Base-by-base conservation (phyloP, 2,113 vertebrate genomes). In the Perognathus longimembris region DNA sequence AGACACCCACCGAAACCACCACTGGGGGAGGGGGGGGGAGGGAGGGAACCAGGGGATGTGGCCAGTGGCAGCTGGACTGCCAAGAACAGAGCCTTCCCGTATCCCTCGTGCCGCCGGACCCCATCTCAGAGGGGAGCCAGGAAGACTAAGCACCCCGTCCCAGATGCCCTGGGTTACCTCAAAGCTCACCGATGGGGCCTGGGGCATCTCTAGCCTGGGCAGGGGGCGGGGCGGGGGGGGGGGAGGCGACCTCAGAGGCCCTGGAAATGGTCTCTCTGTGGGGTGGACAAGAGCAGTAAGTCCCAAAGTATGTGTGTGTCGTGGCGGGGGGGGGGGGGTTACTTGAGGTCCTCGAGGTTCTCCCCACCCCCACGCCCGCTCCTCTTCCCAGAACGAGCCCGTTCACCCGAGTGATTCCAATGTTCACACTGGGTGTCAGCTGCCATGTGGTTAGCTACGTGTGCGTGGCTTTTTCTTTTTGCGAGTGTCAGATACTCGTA, bases 401-500 rank as follows among this genome's bases (percentile, higher is more conserved):
- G 63, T 61, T 50, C 78, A 57, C 61, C 11, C 6, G n/a, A 79
- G 66, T 18, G 34, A 79, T 78, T 90, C 90, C 90, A 88, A 50
- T 82, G 90, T 93, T 91, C 95, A 88, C 85, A 85, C 42, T 38
- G 11, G 78, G 85, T 42, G 74, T 95, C 82, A 85, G 78, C 61
- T 76, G 66, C 85, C 92, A 32, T 82, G 42, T 21, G 75, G 90
- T 95, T 88, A 96, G 90, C 79, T 85, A 90, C 91, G 21, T 85
- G 78, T 92, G 88, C 91, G 86, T 63, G 76, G 74, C 42, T 14
- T 54, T 15, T 54, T 45, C 8, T 87, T 40, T 88, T 91, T 93
- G 91, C 88, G 85, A 89, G 92, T 88, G 75, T 92, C 91, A 95
- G 85, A 92, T 78, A 78, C 89, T 90, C 93, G 82, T 81, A 93